Base-by-base conservation (phyloP, 53 echinoderm and acorn worm species). In the Mesocentrotus franciscanus region DNA sequence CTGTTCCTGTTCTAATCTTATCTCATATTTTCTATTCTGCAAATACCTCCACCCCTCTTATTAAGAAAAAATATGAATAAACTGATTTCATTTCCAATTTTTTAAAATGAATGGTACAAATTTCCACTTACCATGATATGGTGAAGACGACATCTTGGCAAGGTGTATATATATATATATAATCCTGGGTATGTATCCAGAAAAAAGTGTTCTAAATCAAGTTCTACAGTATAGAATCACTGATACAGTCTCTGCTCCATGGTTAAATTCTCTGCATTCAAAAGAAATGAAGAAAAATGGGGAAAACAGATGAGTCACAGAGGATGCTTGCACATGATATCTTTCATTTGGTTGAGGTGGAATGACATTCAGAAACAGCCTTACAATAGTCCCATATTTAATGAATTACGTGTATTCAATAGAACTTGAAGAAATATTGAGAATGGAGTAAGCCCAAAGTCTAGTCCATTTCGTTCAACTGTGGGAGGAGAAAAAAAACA, bases 121-220 rank as follows among this genome's bases (percentile, higher is more conserved):
- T 20, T 13, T 15, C 26, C 56, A 85, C 87, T 87, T 87, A 87
- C 87, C 87, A 58, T 87, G 87, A 87, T 42, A 87, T 27, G 87
- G 87, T 87, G 87, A 87, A 26, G 87, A 87, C 16, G 87, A 87
- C 87, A 87, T 87, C 42, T n/a, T 27, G 58, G 87, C 87, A n/a
- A 87, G 87, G 87, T 87, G 81, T 36, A 81, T 10, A 4, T 49
- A 14, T 36, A 81, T 10, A 4, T 49, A 14, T 84, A 55, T 87
- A 87, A 87, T 87, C 87, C 87, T 58, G 57, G 27, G 87, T 87
- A 87, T 81, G 5, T 49, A 57, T 87, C 87, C 87, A 87, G n/a
- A 58, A 57, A 58, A 56, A 87, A 87, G n/a, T 13, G 18, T 84
- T 58, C 58, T 56, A 58, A 26, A 29, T 87, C 87, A 87, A 57